phyloP scores from a whole-genome alignment of 2,113 vertebrate genomes.

The Okapia johnstoni region DNA sequence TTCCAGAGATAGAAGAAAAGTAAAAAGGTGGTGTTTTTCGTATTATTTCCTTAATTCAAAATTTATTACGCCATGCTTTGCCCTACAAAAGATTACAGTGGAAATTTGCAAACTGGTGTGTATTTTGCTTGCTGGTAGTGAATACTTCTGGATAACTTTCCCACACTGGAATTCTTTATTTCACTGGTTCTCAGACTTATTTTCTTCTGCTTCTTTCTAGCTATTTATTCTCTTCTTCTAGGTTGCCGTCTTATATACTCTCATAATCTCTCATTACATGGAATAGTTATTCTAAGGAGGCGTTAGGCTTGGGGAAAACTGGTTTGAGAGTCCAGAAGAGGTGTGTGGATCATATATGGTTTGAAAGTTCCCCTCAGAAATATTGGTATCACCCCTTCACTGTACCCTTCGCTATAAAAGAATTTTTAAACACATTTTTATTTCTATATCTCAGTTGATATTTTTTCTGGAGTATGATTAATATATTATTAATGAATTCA shows the following conservation, averaged over 20 bases:
- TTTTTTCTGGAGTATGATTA: background rate
- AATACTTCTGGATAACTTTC: background rate
- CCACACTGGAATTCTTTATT: background rate
- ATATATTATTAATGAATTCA: background rate
- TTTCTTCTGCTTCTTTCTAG: background rate
- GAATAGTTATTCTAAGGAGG: background rate
- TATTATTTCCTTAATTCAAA: background rate
- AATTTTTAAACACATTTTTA: constrained; percentile 11
- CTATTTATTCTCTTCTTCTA: background rate
- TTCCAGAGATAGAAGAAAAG: background rate
- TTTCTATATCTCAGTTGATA: background rate
- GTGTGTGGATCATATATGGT: background rate
- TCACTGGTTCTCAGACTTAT: background rate
- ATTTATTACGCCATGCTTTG: background rate
- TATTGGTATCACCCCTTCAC: background rate
- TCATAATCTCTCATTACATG: background rate
- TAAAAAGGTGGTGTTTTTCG: background rate
- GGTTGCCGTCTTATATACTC: background rate
- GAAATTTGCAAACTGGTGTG: background rate
- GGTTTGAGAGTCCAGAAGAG: background rate
- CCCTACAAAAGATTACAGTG: background rate
- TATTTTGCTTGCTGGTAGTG: background rate
- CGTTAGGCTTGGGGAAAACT: background rate
- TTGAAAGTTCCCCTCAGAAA: background rate
- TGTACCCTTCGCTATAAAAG: background rate